These are phyloP conservation scores for Periplaneta americana DNA, from an alignment of 1,140 invertebrate genomes.

Conservation along the genomic window DNA sequence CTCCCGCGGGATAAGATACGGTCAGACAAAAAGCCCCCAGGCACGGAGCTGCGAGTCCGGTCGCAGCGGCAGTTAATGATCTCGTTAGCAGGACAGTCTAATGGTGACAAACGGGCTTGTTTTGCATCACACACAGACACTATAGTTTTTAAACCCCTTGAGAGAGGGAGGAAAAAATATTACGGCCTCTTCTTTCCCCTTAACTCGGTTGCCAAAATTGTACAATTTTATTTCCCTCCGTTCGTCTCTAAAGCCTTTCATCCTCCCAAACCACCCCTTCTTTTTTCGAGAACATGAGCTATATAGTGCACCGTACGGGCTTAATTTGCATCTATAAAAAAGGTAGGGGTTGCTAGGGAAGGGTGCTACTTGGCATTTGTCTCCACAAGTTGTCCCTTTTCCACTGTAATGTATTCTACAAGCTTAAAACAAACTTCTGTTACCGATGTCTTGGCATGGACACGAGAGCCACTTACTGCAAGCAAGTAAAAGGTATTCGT, in stretches of 20 bases:
- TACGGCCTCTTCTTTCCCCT: neutral
- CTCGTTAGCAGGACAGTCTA: neutral
- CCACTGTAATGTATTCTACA: no score
- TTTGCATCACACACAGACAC: neutral
- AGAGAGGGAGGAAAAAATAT: neutral
- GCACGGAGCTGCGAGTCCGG: neutral
- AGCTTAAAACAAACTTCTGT: neutral
- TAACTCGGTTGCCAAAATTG: neutral
- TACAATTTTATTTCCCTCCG: neutral
- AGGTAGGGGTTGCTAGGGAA: neutral
- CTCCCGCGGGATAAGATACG: neutral
- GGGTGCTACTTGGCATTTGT: neutral
- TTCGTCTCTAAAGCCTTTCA: no score
- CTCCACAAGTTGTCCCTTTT: no score
- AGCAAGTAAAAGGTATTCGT: no score
- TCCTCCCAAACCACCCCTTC: neutral
- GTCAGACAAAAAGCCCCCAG: neutral
- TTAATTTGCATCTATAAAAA: neutral
- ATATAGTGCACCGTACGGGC: neutral
- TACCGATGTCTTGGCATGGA: neutral
- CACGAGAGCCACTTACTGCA: no score
- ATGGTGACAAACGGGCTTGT: neutral
- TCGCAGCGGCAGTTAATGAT: neutral
- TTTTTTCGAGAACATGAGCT: neutral
- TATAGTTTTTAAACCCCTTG: neutral